These are phyloP conservation scores for Pogonophryne albipinna DNA, from an alignment of 2,797 vertebrate species.

Conservation along the genomic window DNA sequence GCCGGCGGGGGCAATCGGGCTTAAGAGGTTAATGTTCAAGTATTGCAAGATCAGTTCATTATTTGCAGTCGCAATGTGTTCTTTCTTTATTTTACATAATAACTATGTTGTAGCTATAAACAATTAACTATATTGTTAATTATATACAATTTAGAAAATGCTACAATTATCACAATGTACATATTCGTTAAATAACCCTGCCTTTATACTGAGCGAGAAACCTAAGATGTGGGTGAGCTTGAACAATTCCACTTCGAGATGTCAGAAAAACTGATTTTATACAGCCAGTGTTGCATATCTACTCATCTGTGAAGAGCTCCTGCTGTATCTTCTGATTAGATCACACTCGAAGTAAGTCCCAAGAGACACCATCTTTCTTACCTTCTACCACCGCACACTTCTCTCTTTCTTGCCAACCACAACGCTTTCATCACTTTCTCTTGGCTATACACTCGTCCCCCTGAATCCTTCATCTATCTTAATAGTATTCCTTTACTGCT, in stretches of 20 bases:
- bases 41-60: too few relatives aligned
- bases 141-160: not conserved
- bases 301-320: conserved; percentile 23
- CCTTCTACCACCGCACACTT: not conserved
- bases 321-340: conserved; percentile 33
- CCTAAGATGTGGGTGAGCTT: not conserved
- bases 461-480: conserved; percentile 15
- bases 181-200: not conserved
- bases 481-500: conserved; percentile 19
- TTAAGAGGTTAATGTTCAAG: too few relatives aligned
- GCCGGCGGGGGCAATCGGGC: too few relatives aligned
- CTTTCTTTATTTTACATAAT: too few relatives aligned
- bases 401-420: conserved; percentile 5
- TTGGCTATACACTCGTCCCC: not conserved
- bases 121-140: too few relatives aligned
- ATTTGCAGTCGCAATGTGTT: too few relatives aligned
- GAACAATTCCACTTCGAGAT: not conserved
- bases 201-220: not conserved
- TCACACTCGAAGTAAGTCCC: conserved; percentile 6
- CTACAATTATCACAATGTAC: not conserved
- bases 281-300: not conserved
- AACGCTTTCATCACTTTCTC: conserved; percentile 26
- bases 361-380: not conserved
- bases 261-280: not conserved
- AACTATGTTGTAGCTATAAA: too few relatives aligned